Evolutionary conservation across 92 coral and sea anemone genomes (phyloP), one percentile per base, ranked within the genome.

Genomic region (Micromussa lordhowensis): DNA sequence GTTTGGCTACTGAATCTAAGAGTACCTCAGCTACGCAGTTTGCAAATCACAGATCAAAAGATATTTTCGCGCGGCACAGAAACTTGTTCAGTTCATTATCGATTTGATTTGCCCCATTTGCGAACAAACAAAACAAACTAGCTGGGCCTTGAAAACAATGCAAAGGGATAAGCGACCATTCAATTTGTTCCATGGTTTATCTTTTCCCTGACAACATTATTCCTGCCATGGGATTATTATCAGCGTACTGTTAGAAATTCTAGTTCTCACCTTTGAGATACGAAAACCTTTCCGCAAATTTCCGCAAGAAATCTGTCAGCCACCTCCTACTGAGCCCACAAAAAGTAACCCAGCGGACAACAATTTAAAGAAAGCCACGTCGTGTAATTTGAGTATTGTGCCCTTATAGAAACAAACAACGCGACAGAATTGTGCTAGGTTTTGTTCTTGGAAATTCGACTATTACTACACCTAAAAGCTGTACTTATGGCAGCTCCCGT

Each of bases 401-500:
- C 4, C 87, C 4, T 6, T 4, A 0, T 19, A 5, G 16, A 66
- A 66, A 2, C 16, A 66, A 66, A 66, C 71, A 66, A 66, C 26
- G 0, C 17, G 71, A 66, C 71, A 11, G 32, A 26, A 26, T 68
- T 68, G 34, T 15, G 34, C 44, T 31, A 2, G 4, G 44, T 73
- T 21, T 54, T 19, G 6, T 17, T 68, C 1, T 82, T 69, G 63
- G 9, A 14, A 28, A 49, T 26, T 57, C 7, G 36, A 26, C 5
- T 13, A 1, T 6, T 28, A 21, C 58, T 48, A 6, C 32, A 12
- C 11, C 17, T 55, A 28, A 35, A 16, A 29, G 32, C 34, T 15
- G 8, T 36, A 57, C 16, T 66, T 22, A 95, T 95, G 96, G 85
- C 91, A 68, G 34, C 82, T 31, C 19, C 90, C 15, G 32, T 97